A percentile compares a stretch with the other conserved stretches of the same genome.
phyloP scores from a whole-genome alignment of 2,797 vertebrate genomes.

The Sebastes melanostomus region DNA sequence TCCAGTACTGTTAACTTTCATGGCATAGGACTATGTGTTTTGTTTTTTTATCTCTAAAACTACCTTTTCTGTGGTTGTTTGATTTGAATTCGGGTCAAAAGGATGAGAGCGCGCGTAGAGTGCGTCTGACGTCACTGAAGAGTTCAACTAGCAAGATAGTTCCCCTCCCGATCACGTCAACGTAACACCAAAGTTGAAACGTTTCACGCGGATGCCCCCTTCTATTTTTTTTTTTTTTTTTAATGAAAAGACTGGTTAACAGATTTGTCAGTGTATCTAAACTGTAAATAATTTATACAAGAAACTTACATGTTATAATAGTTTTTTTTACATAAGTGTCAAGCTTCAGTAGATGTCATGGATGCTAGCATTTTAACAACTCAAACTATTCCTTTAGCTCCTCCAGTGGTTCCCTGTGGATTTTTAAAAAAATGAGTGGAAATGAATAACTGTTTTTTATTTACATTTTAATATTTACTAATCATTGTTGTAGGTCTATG shows the following conservation, averaged over 20 bases:
- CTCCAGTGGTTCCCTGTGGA: no score
- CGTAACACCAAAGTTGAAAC: background rate
- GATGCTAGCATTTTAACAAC: background rate
- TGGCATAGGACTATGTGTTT: accelerated
- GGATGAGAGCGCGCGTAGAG: slow-evolving; percentile 23
- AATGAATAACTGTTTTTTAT: no score
- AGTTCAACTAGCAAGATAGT: slow-evolving; percentile 30
- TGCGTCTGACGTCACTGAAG: slow-evolving; percentile 52
- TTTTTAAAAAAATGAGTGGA: no score
- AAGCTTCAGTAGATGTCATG: background rate
- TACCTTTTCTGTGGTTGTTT: background rate
- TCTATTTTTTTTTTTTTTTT: no score
- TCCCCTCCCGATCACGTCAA: background rate
- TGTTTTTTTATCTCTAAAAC: background rate
- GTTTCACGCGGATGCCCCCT: background rate
- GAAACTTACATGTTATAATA: background rate
- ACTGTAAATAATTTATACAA: no score
- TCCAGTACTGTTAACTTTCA: accelerated
- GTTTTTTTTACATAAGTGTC: background rate
- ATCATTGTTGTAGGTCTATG: no score
- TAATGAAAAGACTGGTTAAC: accelerated
- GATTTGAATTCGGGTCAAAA: slow-evolving; percentile 34
- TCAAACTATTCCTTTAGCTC: background rate
- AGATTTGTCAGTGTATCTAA: background rate
- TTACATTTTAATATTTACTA: no score